A percentile compares a stretch with the other conserved stretches of the same genome.
These are phyloP conservation scores for Eulithis prunata DNA, from an alignment of 2,888 invertebrate species.

Conservation along the genomic window DNA sequence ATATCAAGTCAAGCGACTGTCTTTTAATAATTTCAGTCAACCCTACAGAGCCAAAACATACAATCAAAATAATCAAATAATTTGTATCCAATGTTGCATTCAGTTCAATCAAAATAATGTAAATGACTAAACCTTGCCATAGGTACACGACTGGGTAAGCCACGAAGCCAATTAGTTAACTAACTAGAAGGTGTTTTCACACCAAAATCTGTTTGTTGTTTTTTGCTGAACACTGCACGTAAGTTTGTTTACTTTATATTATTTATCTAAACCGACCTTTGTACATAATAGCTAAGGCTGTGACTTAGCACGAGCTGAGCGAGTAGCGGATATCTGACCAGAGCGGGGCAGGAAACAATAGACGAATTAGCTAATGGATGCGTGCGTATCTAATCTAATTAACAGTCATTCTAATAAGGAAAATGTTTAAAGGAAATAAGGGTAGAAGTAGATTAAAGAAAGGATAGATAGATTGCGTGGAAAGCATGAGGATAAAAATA, in stretches of 20 bases:
- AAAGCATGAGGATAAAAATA: too few relatives aligned
- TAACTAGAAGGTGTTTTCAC: slow-evolving; percentile 11
- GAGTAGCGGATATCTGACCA: slow-evolving; percentile 11
- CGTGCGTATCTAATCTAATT: slow-evolving; percentile 1
- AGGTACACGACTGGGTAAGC: neutral
- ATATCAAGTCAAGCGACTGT: too few relatives aligned
- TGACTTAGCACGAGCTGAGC: slow-evolving; percentile 16
- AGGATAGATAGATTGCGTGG: too few relatives aligned
- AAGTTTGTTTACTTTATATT: slow-evolving; percentile 25
- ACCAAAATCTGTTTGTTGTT: slow-evolving; percentile 20
- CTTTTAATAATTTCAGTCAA: too few relatives aligned
- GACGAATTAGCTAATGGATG: neutral
- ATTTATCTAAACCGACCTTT: slow-evolving; percentile 23
- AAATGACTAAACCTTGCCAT: too few relatives aligned
- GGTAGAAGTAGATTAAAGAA: too few relatives aligned
- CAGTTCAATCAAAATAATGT: too few relatives aligned
- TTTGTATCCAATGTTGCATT: too few relatives aligned
- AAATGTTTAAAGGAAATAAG: too few relatives aligned
- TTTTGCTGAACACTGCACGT: slow-evolving; percentile 20
- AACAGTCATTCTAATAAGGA: neutral
- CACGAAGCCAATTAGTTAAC: neutral
- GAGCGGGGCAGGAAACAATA: slow-evolving; percentile 8
- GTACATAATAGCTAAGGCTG: slow-evolving; percentile 11
- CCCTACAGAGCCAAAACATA: too few relatives aligned
- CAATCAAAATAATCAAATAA: too few relatives aligned